Conservation (phyloP, 1,140 invertebrate genomes). For the Pantala flavescens region DNA sequence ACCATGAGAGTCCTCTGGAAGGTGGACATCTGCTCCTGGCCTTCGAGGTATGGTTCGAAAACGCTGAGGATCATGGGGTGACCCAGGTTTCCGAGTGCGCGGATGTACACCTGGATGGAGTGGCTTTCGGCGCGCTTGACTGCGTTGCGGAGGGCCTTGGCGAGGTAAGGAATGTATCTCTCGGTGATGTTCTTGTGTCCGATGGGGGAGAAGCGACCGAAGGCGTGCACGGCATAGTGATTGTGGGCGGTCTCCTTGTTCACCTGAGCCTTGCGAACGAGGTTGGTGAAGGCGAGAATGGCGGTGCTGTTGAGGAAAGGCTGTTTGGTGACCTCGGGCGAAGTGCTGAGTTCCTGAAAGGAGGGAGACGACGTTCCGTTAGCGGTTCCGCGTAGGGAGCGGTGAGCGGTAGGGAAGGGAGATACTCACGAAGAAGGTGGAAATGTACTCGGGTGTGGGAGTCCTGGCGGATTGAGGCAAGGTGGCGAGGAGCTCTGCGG, state of each 20-base stretch:
- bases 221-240: conserved; percentile 50
- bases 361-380: not conserved
- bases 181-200: conserved; percentile 36
- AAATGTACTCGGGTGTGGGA: conserved; percentile 51
- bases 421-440: conserved; percentile 43
- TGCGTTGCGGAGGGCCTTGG: conserved; percentile 39
- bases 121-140: conserved; percentile 38
- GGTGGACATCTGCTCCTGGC: conserved; percentile 38
- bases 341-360: conserved; percentile 36
- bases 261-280: conserved; percentile 48
- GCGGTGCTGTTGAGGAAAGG: conserved; percentile 38
- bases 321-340: conserved; percentile 38
- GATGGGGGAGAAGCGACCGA: conserved; percentile 37
- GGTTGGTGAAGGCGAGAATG: conserved; percentile 42
- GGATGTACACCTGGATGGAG: conserved; percentile 46
- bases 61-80: conserved; percentile 46
- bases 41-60: conserved; percentile 56
- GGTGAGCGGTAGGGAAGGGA: too few relatives aligned
- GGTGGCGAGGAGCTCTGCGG: conserved; percentile 40
- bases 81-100: conserved; percentile 49
- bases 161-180: conserved; percentile 47
- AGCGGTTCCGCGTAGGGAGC: too few relatives aligned
- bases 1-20: conserved; percentile 53
- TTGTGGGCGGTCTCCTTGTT: conserved; percentile 42
- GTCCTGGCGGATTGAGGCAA: conserved; percentile 40